These are phyloP conservation scores for Hipparchia sbordonii DNA, from an alignment of 2,888 invertebrate genomes.

Conservation along the genomic window DNA sequence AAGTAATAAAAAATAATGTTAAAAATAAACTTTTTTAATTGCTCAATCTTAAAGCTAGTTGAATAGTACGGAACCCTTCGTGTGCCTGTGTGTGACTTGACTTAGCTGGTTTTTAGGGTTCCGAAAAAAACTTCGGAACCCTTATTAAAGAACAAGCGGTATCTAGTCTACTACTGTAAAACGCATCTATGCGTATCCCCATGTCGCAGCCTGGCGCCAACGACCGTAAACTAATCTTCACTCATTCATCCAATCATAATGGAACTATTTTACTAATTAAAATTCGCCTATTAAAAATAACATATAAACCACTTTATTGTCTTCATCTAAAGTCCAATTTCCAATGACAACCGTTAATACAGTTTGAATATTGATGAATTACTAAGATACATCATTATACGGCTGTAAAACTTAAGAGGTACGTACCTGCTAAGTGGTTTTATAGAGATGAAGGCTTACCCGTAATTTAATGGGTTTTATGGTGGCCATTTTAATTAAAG, in stretches of 20 bases:
- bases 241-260: neutral
- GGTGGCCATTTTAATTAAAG: slow-evolving; percentile 15
- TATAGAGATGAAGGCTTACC: slow-evolving; percentile 13
- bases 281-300: neutral
- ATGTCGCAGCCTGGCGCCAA: slow-evolving; percentile 4
- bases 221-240: neutral
- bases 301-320: neutral
- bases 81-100: too few species aligned
- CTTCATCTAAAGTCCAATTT: neutral
- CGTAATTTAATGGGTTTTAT: slow-evolving; percentile 20
- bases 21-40: too few species aligned
- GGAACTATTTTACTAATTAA: neutral
- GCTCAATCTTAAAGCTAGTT: too few species aligned
- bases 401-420: slow-evolving; percentile 24
- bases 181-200: too few species aligned
- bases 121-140: too few species aligned
- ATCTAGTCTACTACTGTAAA: neutral
- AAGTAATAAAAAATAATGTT: too few species aligned
- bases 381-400: slow-evolving; percentile 14
- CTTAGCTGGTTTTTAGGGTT: too few species aligned
- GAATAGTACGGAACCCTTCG: too few species aligned
- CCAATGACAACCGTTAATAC: neutral
- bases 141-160: slow-evolving; percentile 12
- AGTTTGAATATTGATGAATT: slow-evolving; percentile 19
- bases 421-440: slow-evolving; percentile 23